Conservation (phyloP, 2,113 vertebrate genomes). For the Barbus barbus region DNA sequence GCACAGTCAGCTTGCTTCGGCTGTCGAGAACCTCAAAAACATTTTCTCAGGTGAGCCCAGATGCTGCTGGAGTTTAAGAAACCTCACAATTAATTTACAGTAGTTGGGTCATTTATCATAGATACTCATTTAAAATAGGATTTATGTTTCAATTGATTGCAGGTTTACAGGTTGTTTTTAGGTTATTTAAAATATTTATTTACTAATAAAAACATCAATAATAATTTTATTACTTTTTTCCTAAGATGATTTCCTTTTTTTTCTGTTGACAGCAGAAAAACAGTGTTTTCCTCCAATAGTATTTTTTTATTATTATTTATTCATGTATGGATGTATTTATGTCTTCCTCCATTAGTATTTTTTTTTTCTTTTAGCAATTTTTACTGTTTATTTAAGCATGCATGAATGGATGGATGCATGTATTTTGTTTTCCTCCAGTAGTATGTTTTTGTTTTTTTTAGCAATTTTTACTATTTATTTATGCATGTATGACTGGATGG, state of each 20-base stretch:
- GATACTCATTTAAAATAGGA: not conserved
- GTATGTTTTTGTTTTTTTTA: too few relatives aligned
- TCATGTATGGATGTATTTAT: too few relatives aligned
- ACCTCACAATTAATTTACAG: not conserved
- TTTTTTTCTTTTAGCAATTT: too few relatives aligned
- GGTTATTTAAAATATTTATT: not conserved
- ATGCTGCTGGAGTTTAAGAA: not conserved
- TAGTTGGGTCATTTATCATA: not conserved
- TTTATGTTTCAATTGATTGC: not conserved
- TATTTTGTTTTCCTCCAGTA: too few relatives aligned
- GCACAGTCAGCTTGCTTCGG: conserved; percentile 95
- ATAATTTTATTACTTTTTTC: not conserved
- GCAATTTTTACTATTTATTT: too few relatives aligned
- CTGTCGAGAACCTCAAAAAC: conserved; percentile 98
- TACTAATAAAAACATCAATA: not conserved
- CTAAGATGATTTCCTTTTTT: not conserved
- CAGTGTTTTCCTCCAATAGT: too few relatives aligned
- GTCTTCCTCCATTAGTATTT: too few relatives aligned
- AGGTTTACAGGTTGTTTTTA: not conserved
- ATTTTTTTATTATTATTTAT: too few relatives aligned
- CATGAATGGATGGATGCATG: too few relatives aligned
- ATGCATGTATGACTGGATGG: too few relatives aligned
- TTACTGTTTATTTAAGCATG: too few relatives aligned
- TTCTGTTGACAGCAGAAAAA: not conserved
- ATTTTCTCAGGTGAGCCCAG: conserved; percentile 89